These are phyloP conservation scores for Idris sp. DNA, from an alignment of 1,140 invertebrate species.

Conservation along the genomic window DNA sequence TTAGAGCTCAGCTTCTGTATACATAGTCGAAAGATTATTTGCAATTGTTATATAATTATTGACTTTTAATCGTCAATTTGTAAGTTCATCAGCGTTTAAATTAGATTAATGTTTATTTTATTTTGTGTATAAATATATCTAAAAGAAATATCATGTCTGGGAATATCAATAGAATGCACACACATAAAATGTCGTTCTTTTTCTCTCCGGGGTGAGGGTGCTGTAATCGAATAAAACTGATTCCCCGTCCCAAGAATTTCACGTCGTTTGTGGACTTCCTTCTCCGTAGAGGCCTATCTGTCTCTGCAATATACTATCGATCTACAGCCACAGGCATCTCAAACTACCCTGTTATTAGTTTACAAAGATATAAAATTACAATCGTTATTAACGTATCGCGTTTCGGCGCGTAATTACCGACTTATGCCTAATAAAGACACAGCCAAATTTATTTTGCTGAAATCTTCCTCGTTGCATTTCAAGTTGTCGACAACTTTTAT, in stretches of 20 bases:
- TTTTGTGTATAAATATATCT: too few species aligned
- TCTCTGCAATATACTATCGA: constrained; percentile 66
- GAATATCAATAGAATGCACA: constrained; percentile 31
- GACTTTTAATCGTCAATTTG: neutral
- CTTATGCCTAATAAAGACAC: constrained; percentile 24
- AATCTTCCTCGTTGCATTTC: neutral
- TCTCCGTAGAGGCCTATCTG: constrained; percentile 59
- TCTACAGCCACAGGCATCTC: constrained; percentile 62
- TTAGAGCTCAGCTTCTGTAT: constrained; percentile 26
- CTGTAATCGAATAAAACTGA: constrained; percentile 62
- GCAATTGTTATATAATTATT: constrained; percentile 48
- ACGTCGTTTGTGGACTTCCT: constrained; percentile 58
- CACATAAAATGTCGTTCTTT: constrained; percentile 35
- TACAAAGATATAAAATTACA: constrained; percentile 72
- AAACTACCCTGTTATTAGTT: constrained; percentile 70
- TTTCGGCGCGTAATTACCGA: constrained; percentile 64
- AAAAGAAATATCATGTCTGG: constrained; percentile 4
- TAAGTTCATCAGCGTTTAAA: neutral
- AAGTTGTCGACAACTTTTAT: too few species aligned
- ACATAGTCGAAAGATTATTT: constrained; percentile 29
- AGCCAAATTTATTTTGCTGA: neutral
- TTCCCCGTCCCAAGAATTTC: constrained; percentile 52
- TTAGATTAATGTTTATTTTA: constrained; percentile 6
- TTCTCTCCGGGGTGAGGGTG: constrained; percentile 41
- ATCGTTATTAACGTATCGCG: constrained; percentile 68